Conservation (phyloP, 2,113 vertebrate species). For the Oceanodroma tethys region DNA sequence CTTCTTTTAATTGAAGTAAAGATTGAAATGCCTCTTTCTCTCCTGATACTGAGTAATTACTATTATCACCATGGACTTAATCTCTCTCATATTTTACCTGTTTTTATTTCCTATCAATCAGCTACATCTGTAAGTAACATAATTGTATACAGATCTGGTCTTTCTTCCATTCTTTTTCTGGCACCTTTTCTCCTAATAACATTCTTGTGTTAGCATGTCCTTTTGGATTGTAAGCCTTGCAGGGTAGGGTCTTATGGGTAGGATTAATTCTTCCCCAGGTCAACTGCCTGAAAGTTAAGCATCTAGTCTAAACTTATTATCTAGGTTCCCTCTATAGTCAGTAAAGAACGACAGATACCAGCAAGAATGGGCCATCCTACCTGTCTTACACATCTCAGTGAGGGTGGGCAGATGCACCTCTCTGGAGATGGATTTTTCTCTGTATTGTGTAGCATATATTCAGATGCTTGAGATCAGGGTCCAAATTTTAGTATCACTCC, state of each 20-base stretch:
- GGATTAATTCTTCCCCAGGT: background rate
- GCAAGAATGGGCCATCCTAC: background rate
- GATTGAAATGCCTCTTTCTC: background rate
- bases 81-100: background rate
- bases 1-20: background rate
- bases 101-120: background rate
- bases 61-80: background rate
- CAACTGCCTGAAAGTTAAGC: background rate
- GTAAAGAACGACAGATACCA: background rate
- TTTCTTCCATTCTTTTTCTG: background rate
- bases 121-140: background rate
- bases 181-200: background rate
- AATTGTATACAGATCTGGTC: background rate
- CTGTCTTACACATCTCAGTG: background rate
- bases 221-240: background rate
- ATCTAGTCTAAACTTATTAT: background rate
- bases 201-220: background rate
- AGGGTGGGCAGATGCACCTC: background rate
- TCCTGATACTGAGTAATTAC: background rate
- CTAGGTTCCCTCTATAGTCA: background rate
- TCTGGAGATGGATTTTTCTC: background rate
- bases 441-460: background rate
- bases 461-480: background rate
- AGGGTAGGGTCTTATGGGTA: background rate
- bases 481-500: background rate